Percentiles rank a stretch among this genome's conserved stretches.
Evolutionary conservation across 2,113 vertebrate species (phyloP).

Genomic region (Datnioides undecimradiatus): DNA sequence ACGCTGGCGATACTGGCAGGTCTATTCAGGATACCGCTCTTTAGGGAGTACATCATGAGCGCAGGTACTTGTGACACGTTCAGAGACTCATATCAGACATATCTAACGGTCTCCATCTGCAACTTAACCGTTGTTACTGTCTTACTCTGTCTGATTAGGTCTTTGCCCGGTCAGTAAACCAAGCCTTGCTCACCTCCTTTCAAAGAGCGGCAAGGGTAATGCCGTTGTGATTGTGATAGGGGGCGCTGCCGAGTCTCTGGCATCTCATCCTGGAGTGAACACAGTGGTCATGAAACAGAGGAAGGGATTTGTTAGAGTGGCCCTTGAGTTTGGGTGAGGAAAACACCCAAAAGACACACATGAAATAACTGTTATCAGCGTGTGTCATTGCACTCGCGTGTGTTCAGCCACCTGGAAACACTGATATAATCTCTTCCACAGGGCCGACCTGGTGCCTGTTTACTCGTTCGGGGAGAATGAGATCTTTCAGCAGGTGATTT

Average conservation of each 20-base stretch:
- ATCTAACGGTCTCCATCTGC: neutral
- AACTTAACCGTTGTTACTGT: neutral
- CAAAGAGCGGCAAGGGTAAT: constrained; percentile 80
- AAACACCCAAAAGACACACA: neutral
- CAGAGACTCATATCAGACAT: neutral
- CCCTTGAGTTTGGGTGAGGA: constrained; percentile 86
- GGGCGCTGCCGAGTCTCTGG: constrained; percentile 85
- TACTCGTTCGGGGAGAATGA: constrained; percentile 90
- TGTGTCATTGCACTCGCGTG: neutral
- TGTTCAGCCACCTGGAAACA: neutral
- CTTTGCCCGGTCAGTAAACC: constrained; percentile 79
- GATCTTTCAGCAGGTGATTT: constrained; percentile 81
- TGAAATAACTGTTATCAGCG: neutral
- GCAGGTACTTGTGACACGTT: constrained; percentile 69
- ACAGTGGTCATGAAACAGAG: constrained; percentile 76
- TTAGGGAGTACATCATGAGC: constrained; percentile 83
- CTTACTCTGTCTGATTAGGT: constrained; percentile 70
- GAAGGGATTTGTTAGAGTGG: constrained; percentile 87
- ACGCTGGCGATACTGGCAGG: constrained; percentile 59
- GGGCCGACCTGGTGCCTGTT: constrained; percentile 86
- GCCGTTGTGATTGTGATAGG: constrained; percentile 86
- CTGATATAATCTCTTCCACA: constrained; percentile 48
- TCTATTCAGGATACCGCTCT: constrained; percentile 83
- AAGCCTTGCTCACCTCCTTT: constrained; percentile 83
- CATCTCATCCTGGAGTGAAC: constrained; percentile 77